Percentiles rank a stretch among this genome's conserved stretches.
These are phyloP conservation scores for Epinotia demarniana DNA, from an alignment of 2,888 invertebrate genomes.

Conservation along the genomic window DNA sequence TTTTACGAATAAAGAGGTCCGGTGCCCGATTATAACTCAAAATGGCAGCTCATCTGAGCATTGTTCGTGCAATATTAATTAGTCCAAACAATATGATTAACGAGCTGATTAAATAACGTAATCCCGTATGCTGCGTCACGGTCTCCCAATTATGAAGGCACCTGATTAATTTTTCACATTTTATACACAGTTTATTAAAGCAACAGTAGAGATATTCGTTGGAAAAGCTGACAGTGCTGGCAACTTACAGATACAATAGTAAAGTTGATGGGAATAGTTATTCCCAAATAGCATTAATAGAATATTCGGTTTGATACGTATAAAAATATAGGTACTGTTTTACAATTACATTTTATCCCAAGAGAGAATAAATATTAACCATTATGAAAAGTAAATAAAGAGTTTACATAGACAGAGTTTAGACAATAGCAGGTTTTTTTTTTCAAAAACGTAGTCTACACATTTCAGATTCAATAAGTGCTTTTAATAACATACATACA, in stretches of 20 bases:
- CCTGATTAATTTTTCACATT: conserved; percentile 22
- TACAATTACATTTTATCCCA: too few relatives aligned
- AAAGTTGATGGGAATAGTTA: too few relatives aligned
- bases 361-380: too few relatives aligned
- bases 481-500: too few relatives aligned
- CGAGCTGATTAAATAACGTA: conserved; percentile 7
- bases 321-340: too few relatives aligned
- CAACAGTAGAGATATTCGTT: background rate
- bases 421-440: too few relatives aligned
- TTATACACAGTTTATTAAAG: background rate
- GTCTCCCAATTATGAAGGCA: background rate
- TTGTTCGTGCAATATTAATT: conserved; percentile 4
- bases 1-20: background rate
- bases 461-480: too few relatives aligned
- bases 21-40: conserved; percentile 4
- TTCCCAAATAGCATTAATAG: too few relatives aligned
- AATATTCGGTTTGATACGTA: too few relatives aligned
- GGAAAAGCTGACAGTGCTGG: background rate
- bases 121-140: conserved; percentile 12
- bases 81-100: conserved; percentile 1
- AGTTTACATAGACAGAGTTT: too few relatives aligned
- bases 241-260: background rate
- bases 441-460: too few relatives aligned
- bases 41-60: background rate
- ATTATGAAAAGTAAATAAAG: too few relatives aligned